Percentiles rank a stretch among this genome's conserved stretches.
Conservation (phyloP, 2,113 vertebrate genomes). For the Tychaedon coryphoeus region DNA sequence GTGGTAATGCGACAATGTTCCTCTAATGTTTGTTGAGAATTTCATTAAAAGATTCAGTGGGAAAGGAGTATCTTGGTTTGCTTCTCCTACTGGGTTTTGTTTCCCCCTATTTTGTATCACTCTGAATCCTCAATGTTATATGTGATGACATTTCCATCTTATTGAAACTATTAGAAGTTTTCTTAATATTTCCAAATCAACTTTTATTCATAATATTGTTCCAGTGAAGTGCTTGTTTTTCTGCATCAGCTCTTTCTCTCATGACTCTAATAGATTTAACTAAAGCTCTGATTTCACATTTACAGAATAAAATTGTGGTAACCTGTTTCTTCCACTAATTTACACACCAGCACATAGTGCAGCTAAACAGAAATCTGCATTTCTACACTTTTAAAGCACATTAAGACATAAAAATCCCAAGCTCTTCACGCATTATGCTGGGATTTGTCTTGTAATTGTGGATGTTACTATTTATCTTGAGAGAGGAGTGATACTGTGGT, state of each 20-base stretch:
- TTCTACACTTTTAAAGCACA: neutral
- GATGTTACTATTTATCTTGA: neutral
- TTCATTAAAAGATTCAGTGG: neutral
- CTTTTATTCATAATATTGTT: neutral
- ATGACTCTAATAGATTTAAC: neutral
- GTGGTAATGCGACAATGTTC: neutral
- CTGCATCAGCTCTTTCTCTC: neutral
- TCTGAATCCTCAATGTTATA: neutral
- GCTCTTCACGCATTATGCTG: rapidly evolving
- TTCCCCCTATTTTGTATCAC: neutral
- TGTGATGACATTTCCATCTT: neutral
- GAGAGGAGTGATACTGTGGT: neutral
- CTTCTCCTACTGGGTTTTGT: neutral
- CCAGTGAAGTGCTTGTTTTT: neutral
- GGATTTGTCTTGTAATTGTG: neutral
- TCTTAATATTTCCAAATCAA: neutral
- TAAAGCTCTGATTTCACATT: neutral
- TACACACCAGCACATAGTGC: neutral
- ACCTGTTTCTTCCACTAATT: neutral
- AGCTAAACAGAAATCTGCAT: neutral
- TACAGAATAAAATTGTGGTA: neutral
- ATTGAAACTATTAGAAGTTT: neutral
- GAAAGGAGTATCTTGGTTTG: neutral
- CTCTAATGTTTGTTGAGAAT: neutral
- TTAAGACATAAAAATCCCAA: neutral